Base-by-base conservation (phyloP, 1,140 invertebrate species). In the Eulimnadia texana region DNA sequence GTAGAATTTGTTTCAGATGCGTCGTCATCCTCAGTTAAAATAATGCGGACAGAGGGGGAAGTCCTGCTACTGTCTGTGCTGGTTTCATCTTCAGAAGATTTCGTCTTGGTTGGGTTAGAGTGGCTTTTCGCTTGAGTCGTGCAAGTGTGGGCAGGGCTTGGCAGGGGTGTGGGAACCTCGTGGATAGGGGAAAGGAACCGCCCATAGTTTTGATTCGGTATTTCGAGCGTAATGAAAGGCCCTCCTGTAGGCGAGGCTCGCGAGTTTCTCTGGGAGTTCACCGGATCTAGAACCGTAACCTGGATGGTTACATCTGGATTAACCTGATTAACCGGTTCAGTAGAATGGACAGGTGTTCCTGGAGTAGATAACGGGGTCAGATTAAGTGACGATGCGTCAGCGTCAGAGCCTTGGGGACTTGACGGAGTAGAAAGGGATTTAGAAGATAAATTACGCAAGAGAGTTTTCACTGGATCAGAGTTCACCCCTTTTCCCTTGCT, bases 131-230 rank as follows among this genome's bases (percentile, higher is more conserved):
- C 50, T n/a, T 24, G n/a, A 50, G 84, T 6, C 83, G 76, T 74
- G 19, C 83, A 84, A 10, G 83, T 84, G 20, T 75, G 72, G 11
- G 68, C 67, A 3, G 73, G 73, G 56, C 66, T 64, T 77, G 82
- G 58, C 78, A 76, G 42, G 1, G 83, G 84, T 2, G 82, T 84
- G 0, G 84, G 83, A 56, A 85, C 71, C 70, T 86, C 83, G 52
- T 82, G 74, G 61, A 86, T 85, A 0, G 84, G 83, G 28, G 83
- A 85, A 56, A 86, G 74, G 70, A 83, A 85, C 69, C 83, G 83
- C 66, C 81, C 82, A 60, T 72, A 72, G 42, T 82, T 82, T 68
- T 75, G 74, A 66, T 77, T 79, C 6, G 84, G 83, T 60, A 85
- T 81, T 76, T 87, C 84, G 28, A 86, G 73, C 13, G 24, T 54